These are phyloP conservation scores for Nasonia vitripennis DNA, from an alignment of 1,140 invertebrate species.

Conservation along the genomic window DNA sequence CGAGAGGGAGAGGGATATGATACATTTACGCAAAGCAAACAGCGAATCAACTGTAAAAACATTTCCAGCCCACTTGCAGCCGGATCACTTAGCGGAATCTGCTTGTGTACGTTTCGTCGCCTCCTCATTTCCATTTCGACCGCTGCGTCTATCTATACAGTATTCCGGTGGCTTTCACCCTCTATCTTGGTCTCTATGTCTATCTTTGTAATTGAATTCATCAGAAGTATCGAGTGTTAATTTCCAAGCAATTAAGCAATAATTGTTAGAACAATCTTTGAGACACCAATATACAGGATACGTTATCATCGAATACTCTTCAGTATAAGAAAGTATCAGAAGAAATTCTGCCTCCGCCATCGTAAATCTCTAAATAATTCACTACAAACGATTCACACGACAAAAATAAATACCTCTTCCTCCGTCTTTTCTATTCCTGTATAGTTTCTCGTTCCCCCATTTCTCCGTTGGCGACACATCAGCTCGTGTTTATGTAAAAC, in stretches of 20 bases:
- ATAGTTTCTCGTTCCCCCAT: slow-evolving; percentile 8
- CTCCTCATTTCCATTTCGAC: not conserved
- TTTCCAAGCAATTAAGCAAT: too few species aligned
- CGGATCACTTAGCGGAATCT: slow-evolving; percentile 63
- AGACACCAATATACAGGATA: too few species aligned
- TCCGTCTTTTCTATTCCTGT: not conserved
- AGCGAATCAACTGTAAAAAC: slow-evolving; percentile 73
- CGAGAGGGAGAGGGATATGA: slow-evolving; percentile 41
- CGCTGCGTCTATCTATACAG: not conserved
- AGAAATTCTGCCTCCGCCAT: too few species aligned
- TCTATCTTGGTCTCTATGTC: slow-evolving; percentile 16
- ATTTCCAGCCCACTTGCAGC: slow-evolving; percentile 60
- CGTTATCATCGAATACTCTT: too few species aligned
- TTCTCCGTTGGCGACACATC: slow-evolving; percentile 18
- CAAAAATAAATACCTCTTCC: slow-evolving; percentile 3
- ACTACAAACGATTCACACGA: too few species aligned
- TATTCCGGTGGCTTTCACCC: slow-evolving; percentile 51
- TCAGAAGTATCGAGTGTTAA: too few species aligned
- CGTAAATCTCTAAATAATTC: too few species aligned
- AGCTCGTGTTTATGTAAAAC: slow-evolving; percentile 71
- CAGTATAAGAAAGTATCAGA: too few species aligned
- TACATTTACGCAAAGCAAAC: slow-evolving; percentile 64
- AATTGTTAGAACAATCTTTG: too few species aligned
- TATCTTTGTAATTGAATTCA: not conserved
- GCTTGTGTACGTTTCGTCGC: slow-evolving; percentile 44